Conservation (phyloP, 2,888 invertebrate genomes). For the Andricus quercusramuli region DNA sequence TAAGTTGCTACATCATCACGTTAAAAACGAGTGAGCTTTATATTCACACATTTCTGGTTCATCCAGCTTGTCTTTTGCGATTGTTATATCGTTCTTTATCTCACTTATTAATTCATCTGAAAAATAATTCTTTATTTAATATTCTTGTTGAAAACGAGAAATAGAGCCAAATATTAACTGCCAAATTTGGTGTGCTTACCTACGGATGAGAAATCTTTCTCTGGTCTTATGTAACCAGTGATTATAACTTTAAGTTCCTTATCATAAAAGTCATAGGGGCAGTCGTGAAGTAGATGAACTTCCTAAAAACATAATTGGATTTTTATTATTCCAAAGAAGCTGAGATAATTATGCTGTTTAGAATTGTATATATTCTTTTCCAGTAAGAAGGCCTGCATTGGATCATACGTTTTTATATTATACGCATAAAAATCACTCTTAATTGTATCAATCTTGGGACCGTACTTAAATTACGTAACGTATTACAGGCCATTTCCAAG, state of each 20-base stretch:
- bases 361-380: neutral
- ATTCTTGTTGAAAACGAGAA: neutral
- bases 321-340: too few species aligned
- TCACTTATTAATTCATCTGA: slow-evolving; percentile 87
- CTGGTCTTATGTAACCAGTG: slow-evolving; percentile 90
- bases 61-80: slow-evolving; percentile 84
- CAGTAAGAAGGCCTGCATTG: too few species aligned
- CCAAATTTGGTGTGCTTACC: slow-evolving; percentile 76
- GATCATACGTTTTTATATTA: too few species aligned
- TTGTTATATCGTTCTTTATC: slow-evolving; percentile 89
- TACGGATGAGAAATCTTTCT: slow-evolving; percentile 88
- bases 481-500: too few species aligned
- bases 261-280: slow-evolving; percentile 93
- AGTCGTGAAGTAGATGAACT: slow-evolving; percentile 93
- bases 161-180: neutral
- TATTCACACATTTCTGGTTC: slow-evolving; percentile 79
- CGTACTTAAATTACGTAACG: too few species aligned
- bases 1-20: slow-evolving; percentile 13
- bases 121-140: slow-evolving; percentile 49
- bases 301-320: slow-evolving; percentile 83
- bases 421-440: neutral
- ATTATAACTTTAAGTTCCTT: slow-evolving; percentile 88
- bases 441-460: too few species aligned
- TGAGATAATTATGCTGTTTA: slow-evolving; percentile 1
- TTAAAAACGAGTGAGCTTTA: slow-evolving; percentile 81